Evolutionary conservation across 2,888 invertebrate species (phyloP).

Genomic region (Habrosyne pyritoides): DNA sequence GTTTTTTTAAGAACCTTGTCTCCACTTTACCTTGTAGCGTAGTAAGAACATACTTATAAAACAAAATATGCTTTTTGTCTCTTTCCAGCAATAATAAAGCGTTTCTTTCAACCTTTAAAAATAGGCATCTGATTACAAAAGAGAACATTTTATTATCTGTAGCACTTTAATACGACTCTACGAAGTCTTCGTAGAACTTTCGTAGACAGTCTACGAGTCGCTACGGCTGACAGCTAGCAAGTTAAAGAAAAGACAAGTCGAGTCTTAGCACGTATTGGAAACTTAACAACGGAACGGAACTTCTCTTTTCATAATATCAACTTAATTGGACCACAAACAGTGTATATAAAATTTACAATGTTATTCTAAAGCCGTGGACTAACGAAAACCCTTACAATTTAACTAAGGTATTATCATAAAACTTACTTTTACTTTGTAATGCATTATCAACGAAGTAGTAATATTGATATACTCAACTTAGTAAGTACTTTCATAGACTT

Average conservation of each 20-base stretch:
- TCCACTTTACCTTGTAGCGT: background rate
- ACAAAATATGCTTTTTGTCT: too few relatives aligned
- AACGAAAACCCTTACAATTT: background rate
- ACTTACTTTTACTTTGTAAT: background rate
- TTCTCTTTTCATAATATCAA: constrained; percentile 4
- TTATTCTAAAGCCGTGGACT: background rate
- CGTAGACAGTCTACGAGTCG: constrained; percentile 9
- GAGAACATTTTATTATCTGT: background rate
- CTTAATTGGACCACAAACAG: constrained; percentile 5
- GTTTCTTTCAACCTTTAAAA: background rate
- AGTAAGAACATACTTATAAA: background rate
- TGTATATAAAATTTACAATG: background rate
- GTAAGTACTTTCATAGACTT: background rate
- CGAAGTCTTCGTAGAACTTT: constrained; percentile 6
- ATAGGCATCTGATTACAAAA: background rate
- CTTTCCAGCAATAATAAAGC: background rate
- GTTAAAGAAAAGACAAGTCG: constrained; percentile 7
- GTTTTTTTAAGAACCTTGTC: background rate
- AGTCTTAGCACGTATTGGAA: constrained; percentile 8
- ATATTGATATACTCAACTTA: background rate
- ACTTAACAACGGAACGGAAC: constrained; percentile 1
- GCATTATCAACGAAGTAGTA: background rate
- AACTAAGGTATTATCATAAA: background rate
- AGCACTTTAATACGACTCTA: background rate
- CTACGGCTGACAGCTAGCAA: constrained; percentile 9